Percentiles rank a stretch among this genome's conserved stretches.
Conservation (phyloP, 37 sponge, comb jelly and placozoan genomes). For the Beroe forskalii region DNA sequence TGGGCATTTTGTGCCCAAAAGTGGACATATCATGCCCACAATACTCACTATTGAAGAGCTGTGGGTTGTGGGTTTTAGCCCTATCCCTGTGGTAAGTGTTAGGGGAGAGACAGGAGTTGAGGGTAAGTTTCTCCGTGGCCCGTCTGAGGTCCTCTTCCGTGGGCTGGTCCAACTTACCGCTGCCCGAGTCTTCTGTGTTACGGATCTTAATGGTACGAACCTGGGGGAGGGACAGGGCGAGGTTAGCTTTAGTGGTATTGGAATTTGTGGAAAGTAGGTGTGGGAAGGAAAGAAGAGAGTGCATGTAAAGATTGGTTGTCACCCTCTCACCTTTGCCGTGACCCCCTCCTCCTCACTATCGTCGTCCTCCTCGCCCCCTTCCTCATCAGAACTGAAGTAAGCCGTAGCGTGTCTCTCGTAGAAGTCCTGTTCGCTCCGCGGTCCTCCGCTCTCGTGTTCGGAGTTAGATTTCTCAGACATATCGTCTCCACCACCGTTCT, state of each 20-base stretch:
- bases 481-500: constrained; percentile 22
- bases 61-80: constrained; percentile 48
- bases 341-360: constrained; percentile 44
- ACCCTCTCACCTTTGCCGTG: constrained; percentile 21
- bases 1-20: no score
- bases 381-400: constrained; percentile 33
- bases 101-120: constrained; percentile 38
- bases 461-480: constrained; percentile 8
- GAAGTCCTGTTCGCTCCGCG: constrained; percentile 41
- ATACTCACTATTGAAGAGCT: constrained; percentile 17
- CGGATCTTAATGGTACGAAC: constrained; percentile 37
- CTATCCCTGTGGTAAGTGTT: constrained; percentile 24
- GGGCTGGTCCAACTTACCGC: not conserved
- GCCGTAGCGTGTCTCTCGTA: constrained; percentile 36
- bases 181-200: not conserved
- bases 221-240: no score
- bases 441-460: constrained; percentile 27
- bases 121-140: constrained; percentile 17
- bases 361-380: constrained; percentile 25
- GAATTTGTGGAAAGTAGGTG: no score
- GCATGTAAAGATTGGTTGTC: no score
- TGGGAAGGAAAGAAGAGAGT: no score
- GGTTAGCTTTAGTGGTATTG: no score
- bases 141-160: constrained; percentile 12
- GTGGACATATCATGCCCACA: no score